These are phyloP conservation scores for Chondrilla cf. caribensis DNA, from an alignment of 37 sponge, comb jelly and placozoan species.

Conservation along the genomic window DNA sequence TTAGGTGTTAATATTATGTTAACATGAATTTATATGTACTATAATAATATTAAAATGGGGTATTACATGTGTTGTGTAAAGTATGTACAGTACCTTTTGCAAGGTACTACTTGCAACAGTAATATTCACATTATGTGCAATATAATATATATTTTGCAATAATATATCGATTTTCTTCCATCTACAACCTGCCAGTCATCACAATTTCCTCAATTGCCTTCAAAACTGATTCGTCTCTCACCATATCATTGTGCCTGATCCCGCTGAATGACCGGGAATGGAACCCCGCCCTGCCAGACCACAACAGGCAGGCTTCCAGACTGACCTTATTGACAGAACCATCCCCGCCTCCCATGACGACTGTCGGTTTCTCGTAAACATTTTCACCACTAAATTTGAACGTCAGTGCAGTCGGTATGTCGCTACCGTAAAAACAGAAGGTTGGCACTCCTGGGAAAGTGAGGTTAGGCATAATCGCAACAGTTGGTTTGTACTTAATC, in stretches of 20 bases:
- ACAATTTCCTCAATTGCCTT: not conserved
- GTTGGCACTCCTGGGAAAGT: conserved; percentile 54
- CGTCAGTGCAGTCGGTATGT: conserved; percentile 16
- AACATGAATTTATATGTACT: too few relatives aligned
- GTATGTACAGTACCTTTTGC: too few relatives aligned
- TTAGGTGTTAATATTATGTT: too few relatives aligned
- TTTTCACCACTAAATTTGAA: conserved; percentile 3
- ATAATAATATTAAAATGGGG: too few relatives aligned
- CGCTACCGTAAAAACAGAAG: conserved; percentile 64
- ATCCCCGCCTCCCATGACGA: not conserved
- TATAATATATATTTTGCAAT: too few relatives aligned
- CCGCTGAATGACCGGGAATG: not conserved
- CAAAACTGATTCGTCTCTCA: conserved; percentile 13
- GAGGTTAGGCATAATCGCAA: conserved; percentile 25
- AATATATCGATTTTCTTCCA: too few relatives aligned
- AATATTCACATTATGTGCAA: too few relatives aligned
- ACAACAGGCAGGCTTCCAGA: not conserved
- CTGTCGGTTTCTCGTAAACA: conserved; percentile 22
- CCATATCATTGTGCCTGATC: conserved; percentile 33
- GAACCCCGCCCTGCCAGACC: not conserved
- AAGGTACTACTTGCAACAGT: too few relatives aligned
- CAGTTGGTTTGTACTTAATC: conserved; percentile 30
- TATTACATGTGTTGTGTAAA: too few relatives aligned
- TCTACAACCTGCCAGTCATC: too few relatives aligned
- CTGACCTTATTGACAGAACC: not conserved